Base-by-base conservation (phyloP, 2,888 invertebrate genomes). In the Noctua pronuba region DNA sequence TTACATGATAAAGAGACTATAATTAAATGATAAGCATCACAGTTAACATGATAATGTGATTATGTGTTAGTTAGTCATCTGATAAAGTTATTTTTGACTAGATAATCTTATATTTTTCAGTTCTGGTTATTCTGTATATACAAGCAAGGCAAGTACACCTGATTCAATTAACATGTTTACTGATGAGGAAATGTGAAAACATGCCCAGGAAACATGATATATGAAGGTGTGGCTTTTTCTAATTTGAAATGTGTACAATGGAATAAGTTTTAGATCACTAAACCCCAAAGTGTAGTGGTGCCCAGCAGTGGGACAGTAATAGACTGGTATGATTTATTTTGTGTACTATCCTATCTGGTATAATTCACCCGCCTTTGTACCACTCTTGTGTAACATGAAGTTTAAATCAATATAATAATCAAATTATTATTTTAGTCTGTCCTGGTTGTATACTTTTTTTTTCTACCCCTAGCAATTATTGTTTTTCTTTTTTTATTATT, bases 1-100 rank as follows among this genome's bases (percentile, higher is more conserved):
- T 52, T 13, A 16, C 11, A 28, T 77, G 31, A 62, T 52, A 69
- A 52, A 38, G 24, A 69, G 24, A 16, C 64, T 78, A 55, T 71
- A 82, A 71, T 82, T 71, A 71, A 67, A 67, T 55, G 46, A 67
- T 73, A 67, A 82, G 11, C 16, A n/a, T 28, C 31, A 62, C 1
- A 55, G 10, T 41, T 70, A 64, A 38, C 21, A 62, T 44, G 24
- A 62, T 69, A 73, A 60, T 70, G n/a, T 62, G 28, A 76, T 70
- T 75, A 70, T 10, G 11, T 7, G 31, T n/a, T 3, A 16, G 16
- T 55, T 62, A 66, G 28, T 28, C 38, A 68, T 52, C 18, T 41
- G 55, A 70, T 66, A 44, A 60, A 66, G n/a, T 64, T 58, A 71
- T 21, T 66, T 65, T 41, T 41, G 13, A 38, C 11, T 24, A 11